phyloP scores from a whole-genome alignment of 2,113 vertebrate species.

The Dendrocopos noguchii region DNA sequence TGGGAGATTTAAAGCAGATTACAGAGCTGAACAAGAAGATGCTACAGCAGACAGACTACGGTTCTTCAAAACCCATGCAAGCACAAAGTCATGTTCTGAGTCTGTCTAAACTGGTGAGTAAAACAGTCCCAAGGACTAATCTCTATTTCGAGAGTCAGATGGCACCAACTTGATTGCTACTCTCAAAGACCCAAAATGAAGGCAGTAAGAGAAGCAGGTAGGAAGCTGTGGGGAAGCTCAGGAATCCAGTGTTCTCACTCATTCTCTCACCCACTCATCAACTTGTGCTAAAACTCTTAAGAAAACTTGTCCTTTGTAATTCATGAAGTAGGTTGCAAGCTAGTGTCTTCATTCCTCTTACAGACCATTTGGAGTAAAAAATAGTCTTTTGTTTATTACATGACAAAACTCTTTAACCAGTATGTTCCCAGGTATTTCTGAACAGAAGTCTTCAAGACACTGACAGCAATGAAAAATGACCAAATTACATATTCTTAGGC shows the following conservation, averaged over 20 bases:
- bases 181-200: background rate
- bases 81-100: rapidly evolving
- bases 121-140: background rate
- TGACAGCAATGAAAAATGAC: background rate
- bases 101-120: background rate
- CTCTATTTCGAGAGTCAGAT: background rate
- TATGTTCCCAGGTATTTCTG: background rate
- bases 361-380: background rate
- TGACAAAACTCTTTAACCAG: background rate
- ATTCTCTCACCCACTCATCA: background rate
- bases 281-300: background rate
- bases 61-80: background rate
- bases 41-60: background rate
- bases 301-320: background rate
- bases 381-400: background rate
- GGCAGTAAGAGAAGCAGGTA: background rate
- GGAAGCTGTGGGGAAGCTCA: background rate
- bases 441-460: background rate
- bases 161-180: background rate
- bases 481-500: background rate
- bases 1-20: background rate
- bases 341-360: background rate
- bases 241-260: background rate
- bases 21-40: background rate
- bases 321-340: background rate